Evolutionary conservation across 2,888 invertebrate genomes (phyloP).

Genomic region (Drosophila anceps): DNA sequence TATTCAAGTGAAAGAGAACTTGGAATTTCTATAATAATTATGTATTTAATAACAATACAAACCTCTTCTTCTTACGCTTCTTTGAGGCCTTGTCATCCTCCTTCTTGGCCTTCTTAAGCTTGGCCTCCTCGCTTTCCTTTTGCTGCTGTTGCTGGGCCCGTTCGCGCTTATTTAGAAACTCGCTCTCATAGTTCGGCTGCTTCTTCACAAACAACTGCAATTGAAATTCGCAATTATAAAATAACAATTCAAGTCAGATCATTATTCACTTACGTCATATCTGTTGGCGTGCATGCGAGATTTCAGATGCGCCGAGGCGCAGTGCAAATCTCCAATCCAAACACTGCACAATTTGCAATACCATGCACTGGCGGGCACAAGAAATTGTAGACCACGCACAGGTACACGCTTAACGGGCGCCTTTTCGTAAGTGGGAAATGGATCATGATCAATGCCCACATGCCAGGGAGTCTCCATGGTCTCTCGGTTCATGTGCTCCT

Average conservation of each 20-base stretch:
- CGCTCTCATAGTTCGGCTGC: slow-evolving; percentile 94
- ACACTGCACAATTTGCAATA: slow-evolving; percentile 94
- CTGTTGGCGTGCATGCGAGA: slow-evolving; percentile 92
- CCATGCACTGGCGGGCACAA: slow-evolving; percentile 95
- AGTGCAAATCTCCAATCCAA: slow-evolving; percentile 95
- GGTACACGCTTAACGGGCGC: slow-evolving; percentile 92
- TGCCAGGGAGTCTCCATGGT: slow-evolving; percentile 85
- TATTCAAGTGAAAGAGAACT: not conserved
- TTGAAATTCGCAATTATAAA: not conserved
- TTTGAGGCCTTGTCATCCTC: slow-evolving; percentile 85
- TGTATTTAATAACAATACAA: not conserved
- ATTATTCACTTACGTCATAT: slow-evolving; percentile 89
- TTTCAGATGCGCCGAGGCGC: slow-evolving; percentile 94
- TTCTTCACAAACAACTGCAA: slow-evolving; percentile 91
- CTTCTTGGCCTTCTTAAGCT: slow-evolving; percentile 85
- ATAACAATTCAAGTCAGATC: not conserved
- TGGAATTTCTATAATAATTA: not conserved
- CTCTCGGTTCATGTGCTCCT: slow-evolving; percentile 88
- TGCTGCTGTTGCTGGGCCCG: slow-evolving; percentile 88
- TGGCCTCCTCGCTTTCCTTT: slow-evolving; percentile 77
- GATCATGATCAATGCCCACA: slow-evolving; percentile 84
- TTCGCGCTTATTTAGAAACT: slow-evolving; percentile 93
- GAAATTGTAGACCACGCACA: slow-evolving; percentile 94
- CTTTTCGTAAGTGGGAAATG: slow-evolving; percentile 89
- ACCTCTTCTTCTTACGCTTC: slow-evolving; percentile 88